Base-by-base conservation (phyloP, 2,888 invertebrate species). In the Philopedon plagiatum region DNA sequence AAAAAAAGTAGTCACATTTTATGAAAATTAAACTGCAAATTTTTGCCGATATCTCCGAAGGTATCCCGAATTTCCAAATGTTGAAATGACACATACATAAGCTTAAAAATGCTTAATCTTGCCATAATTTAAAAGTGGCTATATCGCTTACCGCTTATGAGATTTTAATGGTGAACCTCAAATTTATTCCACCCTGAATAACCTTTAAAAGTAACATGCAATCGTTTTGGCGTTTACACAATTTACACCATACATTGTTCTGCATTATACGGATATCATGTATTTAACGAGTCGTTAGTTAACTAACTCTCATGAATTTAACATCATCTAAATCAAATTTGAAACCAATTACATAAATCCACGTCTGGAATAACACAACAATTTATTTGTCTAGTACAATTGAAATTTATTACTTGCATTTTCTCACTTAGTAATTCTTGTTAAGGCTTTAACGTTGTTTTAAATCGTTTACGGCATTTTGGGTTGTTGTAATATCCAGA, bases 291-390 rank as follows among this genome's bases (percentile, higher is more conserved):
- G 32, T 54, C 71, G 64, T 71, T 65, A 51, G 60, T 65, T 54
- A 49, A 44, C 39, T 44, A 65, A 54, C 56, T 44, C 41, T 37
- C 51, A 56, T 46, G 60, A 51, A 67, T 67, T 67, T 60, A 39
- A 60, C 49, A 54, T 56, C 54, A 60, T 62, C 69, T 69, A 69
- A 69, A 69, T 69, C 69, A 69, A 61, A 69, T 62, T 54, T 41
- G 56, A 62, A 69, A 39, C 54, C 62, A 69, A 62, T 69, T 69
- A 54, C 66, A 66, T 66, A 66, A 57, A 66, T 66, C 66, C 34
- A 46, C 21, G 66, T 57, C 46, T 51, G 34, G 32, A 44, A 46
- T 44, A 66, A 57, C 46, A 29, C 8, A 54, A 54, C 21, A 66
- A 41, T 66, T 66, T 34, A 26, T 49, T 54, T 39, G n/a, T 11